phyloP scores from a whole-genome alignment of 92 coral and sea anemone genomes.

The Phenganax marumi region DNA sequence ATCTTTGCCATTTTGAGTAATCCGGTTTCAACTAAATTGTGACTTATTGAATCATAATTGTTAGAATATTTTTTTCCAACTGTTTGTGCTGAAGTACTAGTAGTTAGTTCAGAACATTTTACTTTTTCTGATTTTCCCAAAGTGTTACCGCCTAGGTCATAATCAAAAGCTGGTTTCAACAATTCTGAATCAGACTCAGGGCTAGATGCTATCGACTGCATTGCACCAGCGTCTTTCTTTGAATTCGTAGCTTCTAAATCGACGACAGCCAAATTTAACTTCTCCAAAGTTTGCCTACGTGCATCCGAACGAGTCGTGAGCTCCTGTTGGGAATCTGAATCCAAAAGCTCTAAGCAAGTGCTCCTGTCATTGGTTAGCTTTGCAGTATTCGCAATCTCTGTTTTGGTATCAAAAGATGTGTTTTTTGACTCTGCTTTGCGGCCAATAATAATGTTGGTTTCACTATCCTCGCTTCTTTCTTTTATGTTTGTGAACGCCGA shows the following conservation, averaged over 20 bases:
- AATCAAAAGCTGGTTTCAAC: slow-evolving; percentile 27
- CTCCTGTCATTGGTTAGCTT: background rate
- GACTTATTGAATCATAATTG: too few relatives aligned
- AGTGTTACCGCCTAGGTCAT: background rate
- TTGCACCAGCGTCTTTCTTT: background rate
- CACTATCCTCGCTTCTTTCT: background rate
- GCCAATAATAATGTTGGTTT: background rate
- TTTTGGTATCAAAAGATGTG: background rate
- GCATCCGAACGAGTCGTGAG: background rate
- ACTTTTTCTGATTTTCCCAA: background rate
- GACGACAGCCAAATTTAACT: background rate
- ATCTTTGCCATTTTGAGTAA: background rate
- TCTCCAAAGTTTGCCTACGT: background rate
- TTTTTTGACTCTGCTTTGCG: background rate
- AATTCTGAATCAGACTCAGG: slow-evolving; percentile 40
- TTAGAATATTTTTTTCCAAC: too few relatives aligned
- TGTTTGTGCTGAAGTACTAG: background rate
- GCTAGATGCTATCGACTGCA: background rate
- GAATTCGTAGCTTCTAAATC: background rate
- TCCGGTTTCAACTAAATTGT: too few relatives aligned
- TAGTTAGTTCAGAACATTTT: background rate
- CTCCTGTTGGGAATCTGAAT: background rate
- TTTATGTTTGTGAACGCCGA: slow-evolving; percentile 26
- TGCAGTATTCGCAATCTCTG: too few relatives aligned
- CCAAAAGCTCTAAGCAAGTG: background rate